Conservation (phyloP, 2,888 invertebrate genomes). For the Noctuana brunneofusca region DNA sequence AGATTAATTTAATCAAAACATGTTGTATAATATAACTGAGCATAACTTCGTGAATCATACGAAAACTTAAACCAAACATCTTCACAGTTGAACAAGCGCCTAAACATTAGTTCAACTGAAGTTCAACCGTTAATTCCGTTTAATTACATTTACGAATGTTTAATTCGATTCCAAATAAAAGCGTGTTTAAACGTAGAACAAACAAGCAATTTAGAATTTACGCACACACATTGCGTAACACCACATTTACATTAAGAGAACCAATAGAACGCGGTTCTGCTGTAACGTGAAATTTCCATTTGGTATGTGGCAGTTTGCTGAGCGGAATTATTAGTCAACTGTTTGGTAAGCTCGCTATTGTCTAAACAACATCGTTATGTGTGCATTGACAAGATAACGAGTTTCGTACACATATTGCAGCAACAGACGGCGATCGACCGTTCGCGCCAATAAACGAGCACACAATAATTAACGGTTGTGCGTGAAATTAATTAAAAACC, state of each 20-base stretch:
- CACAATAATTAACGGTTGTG: conserved; percentile 22
- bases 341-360: conserved; percentile 61
- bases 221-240: conserved; percentile 50
- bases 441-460: conserved; percentile 24
- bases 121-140: conserved; percentile 13
- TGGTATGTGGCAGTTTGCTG: conserved; percentile 60
- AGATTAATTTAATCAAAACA: neutral
- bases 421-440: conserved; percentile 33
- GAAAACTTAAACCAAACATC: conserved; percentile 7
- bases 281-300: conserved; percentile 67
- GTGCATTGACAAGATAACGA: conserved; percentile 57
- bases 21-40: neutral
- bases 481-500: conserved; percentile 22
- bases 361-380: conserved; percentile 54
- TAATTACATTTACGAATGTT: conserved; percentile 17
- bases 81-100: neutral
- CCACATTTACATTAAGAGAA: conserved; percentile 63
- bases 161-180: conserved; percentile 38
- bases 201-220: conserved; percentile 44
- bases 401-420: conserved; percentile 47
- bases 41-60: neutral
- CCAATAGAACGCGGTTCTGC: conserved; percentile 53
- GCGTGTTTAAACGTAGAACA: conserved; percentile 41
- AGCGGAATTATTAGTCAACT: conserved; percentile 67
- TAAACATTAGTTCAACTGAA: conserved; percentile 15